These are phyloP conservation scores for Lagopus muta DNA, from an alignment of 2,113 vertebrate species.

Conservation along the genomic window DNA sequence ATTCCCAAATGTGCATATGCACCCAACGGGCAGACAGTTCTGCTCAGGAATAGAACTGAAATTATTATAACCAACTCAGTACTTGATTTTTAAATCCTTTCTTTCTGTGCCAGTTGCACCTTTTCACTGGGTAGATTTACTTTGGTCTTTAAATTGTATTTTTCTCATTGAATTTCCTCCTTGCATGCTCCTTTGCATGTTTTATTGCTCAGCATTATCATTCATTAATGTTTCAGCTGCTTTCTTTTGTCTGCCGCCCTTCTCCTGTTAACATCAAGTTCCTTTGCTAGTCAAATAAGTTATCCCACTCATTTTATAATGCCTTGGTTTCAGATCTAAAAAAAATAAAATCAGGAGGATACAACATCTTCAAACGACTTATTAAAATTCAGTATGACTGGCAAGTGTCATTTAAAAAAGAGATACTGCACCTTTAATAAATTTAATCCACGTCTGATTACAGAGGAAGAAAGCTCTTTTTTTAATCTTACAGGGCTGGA, in stretches of 20 bases:
- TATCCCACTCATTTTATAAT: constrained; percentile 44
- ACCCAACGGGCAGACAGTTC: background rate
- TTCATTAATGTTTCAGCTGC: constrained; percentile 62
- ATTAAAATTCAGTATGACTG: constrained; percentile 74
- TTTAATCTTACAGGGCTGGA: constrained; percentile 82
- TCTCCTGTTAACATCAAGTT: constrained; percentile 60
- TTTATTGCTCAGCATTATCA: constrained; percentile 60
- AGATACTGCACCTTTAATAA: constrained; percentile 80
- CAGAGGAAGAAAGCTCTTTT: constrained; percentile 79
- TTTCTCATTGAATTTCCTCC: constrained; percentile 45
- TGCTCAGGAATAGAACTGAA: constrained; percentile 25
- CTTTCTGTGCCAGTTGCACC: constrained; percentile 20
- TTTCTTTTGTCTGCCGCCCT: constrained; percentile 62
- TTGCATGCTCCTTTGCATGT: constrained; percentile 46
- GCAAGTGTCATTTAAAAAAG: constrained; percentile 76
- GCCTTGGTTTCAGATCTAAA: constrained; percentile 39
- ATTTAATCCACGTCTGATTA: constrained; percentile 83
- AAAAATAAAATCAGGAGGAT: constrained; percentile 30
- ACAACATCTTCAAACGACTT: constrained; percentile 63
- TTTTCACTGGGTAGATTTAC: constrained; percentile 41
- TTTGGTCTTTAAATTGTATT: constrained; percentile 50
- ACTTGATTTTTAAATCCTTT: background rate
- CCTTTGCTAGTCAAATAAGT: constrained; percentile 62
- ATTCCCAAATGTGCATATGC: background rate
- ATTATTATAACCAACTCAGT: constrained; percentile 23